These are phyloP conservation scores for Paraescarpia echinospica DNA, from an alignment of 1,140 invertebrate genomes.

Conservation along the genomic window DNA sequence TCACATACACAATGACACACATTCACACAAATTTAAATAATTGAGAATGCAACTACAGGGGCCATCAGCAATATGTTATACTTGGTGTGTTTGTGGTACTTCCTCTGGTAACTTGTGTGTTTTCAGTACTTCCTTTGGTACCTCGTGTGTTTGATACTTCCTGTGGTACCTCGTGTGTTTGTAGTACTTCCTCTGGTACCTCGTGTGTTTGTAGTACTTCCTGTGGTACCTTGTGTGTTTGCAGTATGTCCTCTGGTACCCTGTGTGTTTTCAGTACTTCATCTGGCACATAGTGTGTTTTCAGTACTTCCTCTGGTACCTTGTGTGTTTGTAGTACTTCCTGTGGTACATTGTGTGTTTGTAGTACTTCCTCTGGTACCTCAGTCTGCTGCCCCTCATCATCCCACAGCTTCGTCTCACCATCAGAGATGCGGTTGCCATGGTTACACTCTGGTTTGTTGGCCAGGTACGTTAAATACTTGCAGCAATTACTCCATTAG, in stretches of 20 bases:
- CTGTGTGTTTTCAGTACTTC: too few species aligned
- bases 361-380: constrained; percentile 98
- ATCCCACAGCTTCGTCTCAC: constrained; percentile 57
- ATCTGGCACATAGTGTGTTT: too few species aligned
- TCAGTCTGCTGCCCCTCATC: constrained; percentile 80
- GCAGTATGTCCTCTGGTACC: too few species aligned
- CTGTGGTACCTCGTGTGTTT: too few species aligned
- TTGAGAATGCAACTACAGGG: too few species aligned
- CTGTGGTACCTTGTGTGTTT: too few species aligned
- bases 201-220: constrained; percentile 57
- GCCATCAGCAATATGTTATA: too few species aligned
- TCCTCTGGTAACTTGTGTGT: too few species aligned
- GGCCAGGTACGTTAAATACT: constrained; percentile 64
- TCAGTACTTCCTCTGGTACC: constrained; percentile 93
- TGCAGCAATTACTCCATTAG: not conserved
- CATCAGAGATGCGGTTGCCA: constrained; percentile 48
- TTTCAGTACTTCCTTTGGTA: too few species aligned
- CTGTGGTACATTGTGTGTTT: constrained; percentile 49
- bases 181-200: constrained; percentile 93
- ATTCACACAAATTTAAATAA: too few species aligned
- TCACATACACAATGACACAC: too few species aligned
- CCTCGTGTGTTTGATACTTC: too few species aligned
- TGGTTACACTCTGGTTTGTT: constrained; percentile 70
- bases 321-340: constrained; percentile 50
- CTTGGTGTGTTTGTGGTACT: not conserved